A percentile compares a stretch with the other conserved stretches of the same genome.
Conservation (phyloP, 2,888 invertebrate species). For the Ashinkailepas kermadecensis region DNA sequence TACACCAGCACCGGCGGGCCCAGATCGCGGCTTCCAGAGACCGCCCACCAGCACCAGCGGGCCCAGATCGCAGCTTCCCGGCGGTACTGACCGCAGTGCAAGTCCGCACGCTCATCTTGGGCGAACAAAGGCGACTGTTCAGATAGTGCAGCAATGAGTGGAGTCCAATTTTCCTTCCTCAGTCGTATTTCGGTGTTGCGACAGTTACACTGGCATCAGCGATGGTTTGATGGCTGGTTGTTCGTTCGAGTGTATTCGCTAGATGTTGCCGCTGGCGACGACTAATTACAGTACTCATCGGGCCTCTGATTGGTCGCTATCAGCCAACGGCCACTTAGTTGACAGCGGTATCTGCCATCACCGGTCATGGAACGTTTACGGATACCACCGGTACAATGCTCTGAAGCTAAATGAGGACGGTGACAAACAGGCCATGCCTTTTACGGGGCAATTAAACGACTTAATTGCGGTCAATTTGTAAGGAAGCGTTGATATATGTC, state of each 20-base stretch:
- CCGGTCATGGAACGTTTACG: neutral
- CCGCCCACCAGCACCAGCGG: too few relatives aligned
- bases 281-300: neutral
- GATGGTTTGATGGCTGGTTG: neutral
- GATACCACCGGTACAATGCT: neutral
- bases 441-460: neutral
- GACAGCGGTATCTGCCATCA: neutral
- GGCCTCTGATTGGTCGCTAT: neutral
- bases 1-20: too few relatives aligned
- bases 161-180: too few relatives aligned
- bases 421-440: neutral
- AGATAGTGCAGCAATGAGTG: too few relatives aligned
- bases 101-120: too few relatives aligned
- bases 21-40: too few relatives aligned
- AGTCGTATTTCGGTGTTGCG: too few relatives aligned
- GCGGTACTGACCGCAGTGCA: too few relatives aligned
- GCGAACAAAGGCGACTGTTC: too few relatives aligned
- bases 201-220: too few relatives aligned
- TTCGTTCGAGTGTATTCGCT: neutral
- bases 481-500: too few relatives aligned
- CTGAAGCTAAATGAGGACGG: neutral
- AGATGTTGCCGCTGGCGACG: neutral
- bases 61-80: too few relatives aligned
- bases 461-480: neutral
- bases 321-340: neutral